Base-by-base conservation (phyloP, 2,888 invertebrate genomes). In the Drosophila mimetica region DNA sequence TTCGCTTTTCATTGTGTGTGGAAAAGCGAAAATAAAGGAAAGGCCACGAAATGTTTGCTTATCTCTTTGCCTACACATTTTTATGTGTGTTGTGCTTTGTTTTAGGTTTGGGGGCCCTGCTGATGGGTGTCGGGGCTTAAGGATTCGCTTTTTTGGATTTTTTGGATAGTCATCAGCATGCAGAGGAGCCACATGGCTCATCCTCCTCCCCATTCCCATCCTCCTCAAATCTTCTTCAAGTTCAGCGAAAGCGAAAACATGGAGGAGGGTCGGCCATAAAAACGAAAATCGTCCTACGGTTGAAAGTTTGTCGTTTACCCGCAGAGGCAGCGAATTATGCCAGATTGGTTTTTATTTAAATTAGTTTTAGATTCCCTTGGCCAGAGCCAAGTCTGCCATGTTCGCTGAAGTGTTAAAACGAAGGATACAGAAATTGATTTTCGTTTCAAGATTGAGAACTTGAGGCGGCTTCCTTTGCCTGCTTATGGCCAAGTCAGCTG, bases 341-440 rank as follows among this genome's bases (percentile, higher is more conserved):
- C 76, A 83, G 82, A 83, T 83, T 86, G 82, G 83, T 79, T 84
- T 87, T 84, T 84, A 84, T 84, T 84, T 83, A 85, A 85, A 85
- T 85, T 87, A 85, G 86, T 87, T 87, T 83, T 84, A 82, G 76
- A 83, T 77, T 70, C 53, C 44, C 50, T 74, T 8, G 55, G 52
- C 16, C 18, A 44, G 39, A 4, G n/a, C 20, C 9, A 54, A 11
- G 9, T 13, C 22, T 36, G 41, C 57, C 30, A 60, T 74, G 76
- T 53, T 75, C 79, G 70, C 60, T 84, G 67, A 81, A 78, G 81
- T 81, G 84, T 84, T 76, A 78, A 84, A 79, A 79, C 74, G 74
- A 74, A 71, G 39, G 54, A 55, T 22, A 41, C 46, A 57, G 51
- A 66, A 69, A 70, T 70, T 63, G 71, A 70, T 71, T 71, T 71